Evolutionary conservation across 2,888 invertebrate genomes (phyloP), one percentile per base, ranked within the genome.

Genomic region (Leucoptera coffeella): DNA sequence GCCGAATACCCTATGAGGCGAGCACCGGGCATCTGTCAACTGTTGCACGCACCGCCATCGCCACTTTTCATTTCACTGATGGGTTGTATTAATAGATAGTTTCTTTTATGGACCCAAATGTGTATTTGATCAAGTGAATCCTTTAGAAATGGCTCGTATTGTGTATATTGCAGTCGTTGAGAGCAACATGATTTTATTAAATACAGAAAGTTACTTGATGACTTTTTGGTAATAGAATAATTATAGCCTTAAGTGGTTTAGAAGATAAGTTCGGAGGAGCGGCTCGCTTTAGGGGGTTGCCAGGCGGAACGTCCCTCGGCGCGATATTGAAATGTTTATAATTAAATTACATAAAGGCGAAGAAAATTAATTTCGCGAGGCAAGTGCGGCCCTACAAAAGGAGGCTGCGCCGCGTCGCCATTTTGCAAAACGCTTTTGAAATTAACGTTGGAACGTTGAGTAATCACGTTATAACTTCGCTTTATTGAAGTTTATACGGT

Each of bases 341-440:
- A 69, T 69, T 69, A 65, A 69, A 69, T 69, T 69, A 69, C 65
- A 69, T 69, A 69, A 69, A 67, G 69, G 67, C 67, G 69, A 67
- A 69, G 64, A 67, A 69, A 69, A 69, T 69, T 69, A 69, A 69
- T 69, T 69, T 69, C 67, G 57, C 58, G 56, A 57, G 51, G 55
- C 59, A 58, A 62, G 60, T 59, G 62, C 57, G 53, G 52, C 55
- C 49, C 17, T 17, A 48, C 37, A 43, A 55, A 59, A 61, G 54
- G 51, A 45, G 52, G 56, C 62, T 17, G 15, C 22, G 47, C 46
- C 53, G 41, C n/a, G 15, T 13, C 23, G 19, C 22, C 47, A 71
- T 71, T 71, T 69, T 56, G 56, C 45, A 53, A 55, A 65, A 64
- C 61, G 65, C 65, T 65, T 61, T 61, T 56, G 57, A 60, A 61